Evolutionary conservation across 2,888 invertebrate species (phyloP), one percentile per base, ranked within the genome.

Genomic region (Bembecia ichneumoniformis): DNA sequence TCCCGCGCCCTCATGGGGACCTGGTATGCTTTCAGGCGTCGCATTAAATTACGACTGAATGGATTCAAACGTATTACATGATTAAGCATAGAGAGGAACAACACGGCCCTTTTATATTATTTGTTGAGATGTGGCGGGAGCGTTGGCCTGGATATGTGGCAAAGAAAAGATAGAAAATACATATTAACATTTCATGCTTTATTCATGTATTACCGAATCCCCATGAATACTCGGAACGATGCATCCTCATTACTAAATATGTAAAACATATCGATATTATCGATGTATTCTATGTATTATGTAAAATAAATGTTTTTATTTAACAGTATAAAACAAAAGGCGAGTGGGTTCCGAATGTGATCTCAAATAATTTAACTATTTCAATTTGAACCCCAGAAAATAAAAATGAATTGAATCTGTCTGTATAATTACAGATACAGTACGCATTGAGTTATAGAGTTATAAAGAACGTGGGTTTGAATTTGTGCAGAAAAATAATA

Each of bases 161-260:
- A 48, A 51, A 49, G 53, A 48, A 53, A 51, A 51, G 51, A 53
- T 53, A 53, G 51, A 49, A 49, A 53, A 53, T 53, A 53, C n/a
- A 54, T 43, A 58, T 58, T 58, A 55, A 48, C 55, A 58, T 57
- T 57, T 53, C 55, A 58, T 58, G 58, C 43, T 48, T 56, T 56
- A 58, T 58, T 58, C 58, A 58, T 57, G 47, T 48, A 50, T 53
- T 55, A 54, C 56, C 56, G 53, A 58, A 58, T 54, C 55, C 51
- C 51, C 52, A 53, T 53, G 56, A 54, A 58, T 57, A 52, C 47
- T 43, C 34, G 14, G 40, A 43, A 47, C 46, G 46, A 49, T 43
- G 34, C 28, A 46, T 20, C 46, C 13, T 34, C 20, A 13, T 28
- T 17, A 20, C 45, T 15, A 15, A 45, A 16, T 16, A 17, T 16